Evolutionary conservation across 2,888 invertebrate species (phyloP), one percentile per base, ranked within the genome.

Genomic region (Amblyjoppa fuscipennis): DNA sequence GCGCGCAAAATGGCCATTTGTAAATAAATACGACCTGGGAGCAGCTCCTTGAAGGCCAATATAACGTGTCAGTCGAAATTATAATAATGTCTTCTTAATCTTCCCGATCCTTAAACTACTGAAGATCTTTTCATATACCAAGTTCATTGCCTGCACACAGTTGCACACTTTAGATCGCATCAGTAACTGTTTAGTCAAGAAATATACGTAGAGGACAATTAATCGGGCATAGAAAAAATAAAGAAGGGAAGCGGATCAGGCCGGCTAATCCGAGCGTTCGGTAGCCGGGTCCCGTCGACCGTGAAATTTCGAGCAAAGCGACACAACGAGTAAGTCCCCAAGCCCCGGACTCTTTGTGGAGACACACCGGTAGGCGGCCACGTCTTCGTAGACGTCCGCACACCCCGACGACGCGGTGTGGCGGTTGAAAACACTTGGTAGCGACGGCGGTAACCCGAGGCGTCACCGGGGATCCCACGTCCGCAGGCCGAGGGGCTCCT

Each of bases 371-470:
- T 64, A 53, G 68, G 77, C 68, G 34, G 3, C 31, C 64, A 28
- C 41, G 41, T 68, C 68, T 68, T 68, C 77, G 77, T 68, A 68
- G 53, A 56, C 64, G 69, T 76, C 68, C 31, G 66, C n/a, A 68
- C 34, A 70, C 59, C 80, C 77, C 45, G 45, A 49, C 13, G 51
- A 59, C 28, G 81, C 84, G 61, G 61, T 81, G 76, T 78, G 81
- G 85, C 82, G 79, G 82, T 87, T 89, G 89, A 92, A 92, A 85
- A 92, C 91, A 92, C 91, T 91, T 90, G 91, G 91, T 90, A 92
- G 92, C 90, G 88, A 49, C 89, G 89, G 88, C 89, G 89, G 92
- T 92, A 92, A 92, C 92, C 90, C 87, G 92, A 92, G 89, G 91
- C 92, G 91, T 91, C 90, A 89, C 86, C 89, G 87, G 89, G 89